phyloP scores from a whole-genome alignment of 2,888 invertebrate genomes.

The Drosophila mulleri region DNA sequence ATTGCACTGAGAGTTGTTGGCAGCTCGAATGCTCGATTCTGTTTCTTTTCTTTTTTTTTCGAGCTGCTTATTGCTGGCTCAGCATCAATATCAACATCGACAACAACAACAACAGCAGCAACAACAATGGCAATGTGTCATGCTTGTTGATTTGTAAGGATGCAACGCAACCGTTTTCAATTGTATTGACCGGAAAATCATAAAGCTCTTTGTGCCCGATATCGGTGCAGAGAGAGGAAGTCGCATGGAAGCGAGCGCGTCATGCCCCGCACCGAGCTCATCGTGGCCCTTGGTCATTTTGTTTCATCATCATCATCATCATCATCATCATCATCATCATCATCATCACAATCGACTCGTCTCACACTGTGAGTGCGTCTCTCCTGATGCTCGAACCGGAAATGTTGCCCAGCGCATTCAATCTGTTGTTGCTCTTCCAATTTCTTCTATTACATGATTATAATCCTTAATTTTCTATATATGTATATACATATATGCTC shows the following conservation, averaged over 20 bases:
- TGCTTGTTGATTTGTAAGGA: conserved; percentile 82
- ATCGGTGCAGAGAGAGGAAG: conserved; percentile 53
- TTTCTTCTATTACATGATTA: conserved; percentile 64
- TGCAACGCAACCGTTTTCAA: conserved; percentile 61
- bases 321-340: conserved; percentile 29
- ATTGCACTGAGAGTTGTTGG: conserved; percentile 36
- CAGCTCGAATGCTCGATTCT: neutral
- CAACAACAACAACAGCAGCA: conserved; percentile 50
- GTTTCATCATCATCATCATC: conserved; percentile 45
- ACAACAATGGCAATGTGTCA: conserved; percentile 70
- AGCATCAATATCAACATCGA: conserved; percentile 60
- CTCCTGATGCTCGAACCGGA: conserved; percentile 52
- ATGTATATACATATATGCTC: neutral
- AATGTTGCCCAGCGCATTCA: conserved; percentile 68
- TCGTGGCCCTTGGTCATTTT: conserved; percentile 37
- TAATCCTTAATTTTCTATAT: conserved; percentile 54
- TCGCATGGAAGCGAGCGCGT: conserved; percentile 51
- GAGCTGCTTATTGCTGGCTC: conserved; percentile 67
- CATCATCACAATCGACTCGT: conserved; percentile 4
- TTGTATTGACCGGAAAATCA: conserved; percentile 82
- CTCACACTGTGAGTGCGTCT: conserved; percentile 6
- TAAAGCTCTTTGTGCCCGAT: conserved; percentile 75
- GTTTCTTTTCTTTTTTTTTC: neutral
- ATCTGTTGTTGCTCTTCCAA: conserved; percentile 67
- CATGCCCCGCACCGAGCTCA: conserved; percentile 43